Conservation (phyloP, 2,888 invertebrate genomes). For the Agonopterix alstromeriana region DNA sequence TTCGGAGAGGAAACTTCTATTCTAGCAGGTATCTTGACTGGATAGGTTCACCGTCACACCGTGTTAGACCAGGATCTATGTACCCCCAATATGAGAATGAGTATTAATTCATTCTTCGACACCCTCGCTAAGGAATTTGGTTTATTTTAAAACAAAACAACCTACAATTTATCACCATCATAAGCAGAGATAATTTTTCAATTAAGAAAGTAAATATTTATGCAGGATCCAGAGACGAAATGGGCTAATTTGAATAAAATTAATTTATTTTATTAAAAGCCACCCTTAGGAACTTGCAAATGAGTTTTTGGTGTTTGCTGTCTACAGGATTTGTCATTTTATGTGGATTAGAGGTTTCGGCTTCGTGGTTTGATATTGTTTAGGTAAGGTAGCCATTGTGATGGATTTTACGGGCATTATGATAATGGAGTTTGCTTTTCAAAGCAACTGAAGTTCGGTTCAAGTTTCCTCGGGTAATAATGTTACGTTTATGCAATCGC, state of each 20-base stretch:
- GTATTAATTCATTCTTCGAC: too few species aligned
- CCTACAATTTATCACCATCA: slow-evolving; percentile 2
- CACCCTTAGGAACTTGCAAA: slow-evolving; percentile 15
- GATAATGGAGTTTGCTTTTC: background rate
- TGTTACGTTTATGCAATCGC: background rate
- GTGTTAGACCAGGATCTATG: too few species aligned
- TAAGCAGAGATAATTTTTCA: slow-evolving; percentile 33
- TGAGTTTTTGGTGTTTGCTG: slow-evolving; percentile 18
- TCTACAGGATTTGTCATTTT: background rate
- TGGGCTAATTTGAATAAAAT: slow-evolving; percentile 41
- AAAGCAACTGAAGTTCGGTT: background rate
- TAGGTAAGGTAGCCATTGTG: background rate
- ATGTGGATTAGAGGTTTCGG: too few species aligned
- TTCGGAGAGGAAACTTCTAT: too few species aligned
- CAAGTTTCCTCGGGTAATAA: background rate
- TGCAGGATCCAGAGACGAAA: slow-evolving; percentile 22
- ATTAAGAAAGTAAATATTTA: slow-evolving; percentile 44
- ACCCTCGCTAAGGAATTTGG: too few species aligned
- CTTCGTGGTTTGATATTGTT: slow-evolving; percentile 4
- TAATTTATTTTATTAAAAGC: slow-evolving; percentile 37
- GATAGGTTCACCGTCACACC: too few species aligned
- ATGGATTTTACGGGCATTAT: background rate
- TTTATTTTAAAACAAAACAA: background rate
- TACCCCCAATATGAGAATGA: too few species aligned
- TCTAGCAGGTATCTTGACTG: too few species aligned